Conservation (phyloP, 2,113 vertebrate genomes). For the Toxostoma redivivum region DNA sequence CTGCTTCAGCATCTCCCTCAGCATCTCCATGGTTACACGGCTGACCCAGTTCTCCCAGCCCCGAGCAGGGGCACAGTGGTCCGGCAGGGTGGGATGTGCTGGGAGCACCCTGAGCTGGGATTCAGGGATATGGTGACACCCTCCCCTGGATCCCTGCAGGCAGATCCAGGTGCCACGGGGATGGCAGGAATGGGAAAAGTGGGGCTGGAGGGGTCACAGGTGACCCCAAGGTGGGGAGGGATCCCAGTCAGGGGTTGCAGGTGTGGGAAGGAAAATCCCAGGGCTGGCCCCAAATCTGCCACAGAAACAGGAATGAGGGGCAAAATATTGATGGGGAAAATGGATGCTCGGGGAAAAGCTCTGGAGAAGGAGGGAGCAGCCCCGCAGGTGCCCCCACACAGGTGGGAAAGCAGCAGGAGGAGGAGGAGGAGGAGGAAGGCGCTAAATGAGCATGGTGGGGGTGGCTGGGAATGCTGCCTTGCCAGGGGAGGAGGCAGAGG, state of each 20-base stretch:
- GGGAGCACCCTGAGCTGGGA: background rate
- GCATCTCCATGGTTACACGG: conserved; percentile 78
- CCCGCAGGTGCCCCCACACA: background rate
- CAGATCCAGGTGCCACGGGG: accelerated
- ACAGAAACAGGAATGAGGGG: accelerated
- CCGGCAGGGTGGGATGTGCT: background rate
- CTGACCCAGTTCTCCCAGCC: conserved; percentile 81
- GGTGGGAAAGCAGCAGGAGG: background rate
- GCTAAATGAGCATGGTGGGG: background rate
- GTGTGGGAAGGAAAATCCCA: accelerated
- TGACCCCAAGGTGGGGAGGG: background rate
- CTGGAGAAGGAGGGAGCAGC: background rate
- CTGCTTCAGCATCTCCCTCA: conserved; percentile 73
- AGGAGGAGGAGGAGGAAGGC: background rate
- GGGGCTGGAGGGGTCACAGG: background rate
- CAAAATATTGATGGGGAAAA: accelerated
- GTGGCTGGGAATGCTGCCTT: background rate
- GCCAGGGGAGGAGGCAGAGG: background rate
- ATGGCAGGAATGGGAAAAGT: background rate
- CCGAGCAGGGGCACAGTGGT: conserved; percentile 17
- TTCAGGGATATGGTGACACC: background rate
- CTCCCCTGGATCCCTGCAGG: background rate
- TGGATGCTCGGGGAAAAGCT: background rate
- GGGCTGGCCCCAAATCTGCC: background rate
- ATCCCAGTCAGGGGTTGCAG: accelerated